A percentile compares a stretch with the other conserved stretches of the same genome.
Evolutionary conservation across 2,113 vertebrate genomes (phyloP).

Genomic region (Tichodroma muraria): DNA sequence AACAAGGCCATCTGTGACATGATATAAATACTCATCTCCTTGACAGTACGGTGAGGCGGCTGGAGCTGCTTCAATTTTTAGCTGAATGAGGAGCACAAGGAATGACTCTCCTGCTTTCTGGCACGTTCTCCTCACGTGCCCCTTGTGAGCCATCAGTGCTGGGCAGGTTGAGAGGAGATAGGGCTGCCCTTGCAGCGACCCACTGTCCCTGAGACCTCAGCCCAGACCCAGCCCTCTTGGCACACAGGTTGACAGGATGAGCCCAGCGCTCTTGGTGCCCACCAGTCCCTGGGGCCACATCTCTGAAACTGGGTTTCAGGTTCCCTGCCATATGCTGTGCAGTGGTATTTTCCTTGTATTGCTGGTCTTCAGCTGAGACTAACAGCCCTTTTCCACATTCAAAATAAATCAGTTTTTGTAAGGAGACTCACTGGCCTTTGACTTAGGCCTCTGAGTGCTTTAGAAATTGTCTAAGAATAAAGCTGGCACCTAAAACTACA

Average conservation of each 20-base stretch:
- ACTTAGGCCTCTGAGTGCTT: neutral
- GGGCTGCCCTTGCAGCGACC: neutral
- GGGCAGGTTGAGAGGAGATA: neutral
- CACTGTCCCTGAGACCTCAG: rapidly evolving
- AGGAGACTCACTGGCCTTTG: neutral
- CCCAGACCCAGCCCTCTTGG: neutral
- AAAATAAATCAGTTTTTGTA: neutral
- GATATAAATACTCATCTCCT: neutral
- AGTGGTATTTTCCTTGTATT: neutral
- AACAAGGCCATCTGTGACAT: neutral
- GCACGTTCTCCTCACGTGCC: rapidly evolving
- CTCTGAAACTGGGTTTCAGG: neutral
- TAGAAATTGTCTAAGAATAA: neutral
- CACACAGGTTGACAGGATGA: rapidly evolving
- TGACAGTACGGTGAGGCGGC: neutral
- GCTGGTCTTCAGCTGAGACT: neutral
- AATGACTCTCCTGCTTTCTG: neutral
- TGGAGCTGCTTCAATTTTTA: neutral
- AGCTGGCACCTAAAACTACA: neutral
- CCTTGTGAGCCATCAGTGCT: neutral
- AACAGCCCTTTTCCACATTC: neutral
- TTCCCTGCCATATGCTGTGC: neutral
- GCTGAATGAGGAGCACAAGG: neutral
- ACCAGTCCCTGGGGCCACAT: neutral
- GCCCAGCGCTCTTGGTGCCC: neutral